phyloP scores from a whole-genome alignment of 2,888 invertebrate genomes.

The Habrosyne pyritoides region DNA sequence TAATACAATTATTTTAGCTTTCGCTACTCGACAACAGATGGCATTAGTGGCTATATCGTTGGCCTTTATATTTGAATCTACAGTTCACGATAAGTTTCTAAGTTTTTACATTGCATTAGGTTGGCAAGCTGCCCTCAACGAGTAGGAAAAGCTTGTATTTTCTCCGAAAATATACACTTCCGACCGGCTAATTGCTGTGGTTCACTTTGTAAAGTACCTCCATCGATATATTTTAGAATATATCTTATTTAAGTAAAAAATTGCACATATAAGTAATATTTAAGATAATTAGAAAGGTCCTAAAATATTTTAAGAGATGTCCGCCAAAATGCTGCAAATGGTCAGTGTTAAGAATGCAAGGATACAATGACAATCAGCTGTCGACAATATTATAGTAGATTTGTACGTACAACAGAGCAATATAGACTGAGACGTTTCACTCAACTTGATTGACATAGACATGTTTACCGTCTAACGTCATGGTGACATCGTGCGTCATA shows the following conservation, averaged over 20 bases:
- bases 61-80: constrained; percentile 17
- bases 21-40: constrained; percentile 70
- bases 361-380: background rate
- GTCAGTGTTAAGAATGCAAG: background rate
- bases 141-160: constrained; percentile 54
- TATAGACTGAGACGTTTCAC: background rate
- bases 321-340: background rate
- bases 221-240: background rate
- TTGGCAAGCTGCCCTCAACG: constrained; percentile 56
- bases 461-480: constrained; percentile 7
- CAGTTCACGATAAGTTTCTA: constrained; percentile 41
- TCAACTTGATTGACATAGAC: constrained; percentile 9
- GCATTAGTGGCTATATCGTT: constrained; percentile 38
- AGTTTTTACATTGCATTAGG: constrained; percentile 52
- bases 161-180: constrained; percentile 51
- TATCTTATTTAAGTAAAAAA: too few species aligned
- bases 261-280: too few species aligned
- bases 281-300: too few species aligned
- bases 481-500: constrained; percentile 51
- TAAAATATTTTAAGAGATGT: background rate
- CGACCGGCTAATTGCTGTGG: background rate
- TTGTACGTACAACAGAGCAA: background rate
- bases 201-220: background rate
- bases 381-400: background rate
- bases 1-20: constrained; percentile 1